Conservation (phyloP, 2,888 invertebrate genomes). For the Troilus luridus region DNA sequence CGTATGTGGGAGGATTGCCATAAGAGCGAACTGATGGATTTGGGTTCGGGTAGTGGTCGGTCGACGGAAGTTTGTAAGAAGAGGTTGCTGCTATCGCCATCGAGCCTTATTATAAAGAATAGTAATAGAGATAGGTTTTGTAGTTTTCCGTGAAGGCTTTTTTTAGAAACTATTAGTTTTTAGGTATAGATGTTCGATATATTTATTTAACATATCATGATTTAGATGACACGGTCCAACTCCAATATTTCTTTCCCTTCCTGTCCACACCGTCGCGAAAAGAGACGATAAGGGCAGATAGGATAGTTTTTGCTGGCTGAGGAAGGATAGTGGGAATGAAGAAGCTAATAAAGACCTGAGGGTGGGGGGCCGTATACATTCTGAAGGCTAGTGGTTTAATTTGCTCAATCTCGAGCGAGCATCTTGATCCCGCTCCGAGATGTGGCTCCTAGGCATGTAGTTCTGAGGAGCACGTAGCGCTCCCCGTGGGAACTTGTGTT, state of each 20-base stretch:
- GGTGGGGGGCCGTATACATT: background rate
- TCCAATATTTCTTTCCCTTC: background rate
- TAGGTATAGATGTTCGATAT: background rate
- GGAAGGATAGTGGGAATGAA: slow-evolving; percentile 35
- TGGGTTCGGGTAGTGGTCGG: too few relatives aligned
- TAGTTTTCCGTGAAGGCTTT: too few relatives aligned
- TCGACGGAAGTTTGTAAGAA: too few relatives aligned
- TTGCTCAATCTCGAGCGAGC: background rate
- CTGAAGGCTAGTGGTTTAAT: slow-evolving; percentile 43
- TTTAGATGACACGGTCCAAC: background rate
- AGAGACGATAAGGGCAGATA: background rate
- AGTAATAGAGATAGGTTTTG: too few relatives aligned
- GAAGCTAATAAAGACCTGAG: slow-evolving; percentile 28
- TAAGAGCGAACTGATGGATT: too few relatives aligned
- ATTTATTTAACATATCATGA: background rate
- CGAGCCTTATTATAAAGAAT: too few relatives aligned
- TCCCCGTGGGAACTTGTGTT: slow-evolving; percentile 39
- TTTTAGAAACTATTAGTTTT: background rate
- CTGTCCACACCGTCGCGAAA: background rate
- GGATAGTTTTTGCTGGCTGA: background rate
- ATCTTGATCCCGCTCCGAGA: slow-evolving; percentile 15
- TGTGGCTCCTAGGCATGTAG: slow-evolving; percentile 19
- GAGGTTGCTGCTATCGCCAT: too few relatives aligned
- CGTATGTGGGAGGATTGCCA: too few relatives aligned
- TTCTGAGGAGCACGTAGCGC: background rate